Percentiles rank a stretch among this genome's conserved stretches.
Evolutionary conservation across 2,113 vertebrate species (phyloP).

Genomic region (Capreolus pygargus): DNA sequence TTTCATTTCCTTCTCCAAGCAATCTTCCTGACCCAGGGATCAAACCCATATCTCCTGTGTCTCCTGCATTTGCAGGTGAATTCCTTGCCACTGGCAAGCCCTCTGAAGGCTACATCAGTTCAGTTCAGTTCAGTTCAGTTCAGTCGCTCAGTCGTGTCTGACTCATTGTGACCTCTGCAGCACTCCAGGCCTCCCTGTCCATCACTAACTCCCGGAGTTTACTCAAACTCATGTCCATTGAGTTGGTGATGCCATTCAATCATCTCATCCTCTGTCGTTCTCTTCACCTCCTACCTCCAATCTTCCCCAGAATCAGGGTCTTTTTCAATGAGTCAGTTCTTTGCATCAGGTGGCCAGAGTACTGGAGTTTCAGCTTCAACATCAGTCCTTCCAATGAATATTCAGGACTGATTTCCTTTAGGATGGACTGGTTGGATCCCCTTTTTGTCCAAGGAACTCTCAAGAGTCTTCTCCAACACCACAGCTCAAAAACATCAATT

Average conservation of each 20-base stretch:
- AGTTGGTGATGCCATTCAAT: accelerated
- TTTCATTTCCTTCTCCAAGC: neutral
- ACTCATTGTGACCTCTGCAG: neutral
- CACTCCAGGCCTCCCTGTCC: neutral
- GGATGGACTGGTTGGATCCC: neutral
- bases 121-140: neutral
- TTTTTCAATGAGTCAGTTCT: no score
- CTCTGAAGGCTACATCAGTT: neutral
- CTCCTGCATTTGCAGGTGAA: no score
- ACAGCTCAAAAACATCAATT: neutral
- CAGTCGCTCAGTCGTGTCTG: neutral
- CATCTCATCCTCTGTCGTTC: neutral
- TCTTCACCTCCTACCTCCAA: no score
- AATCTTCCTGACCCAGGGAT: neutral
- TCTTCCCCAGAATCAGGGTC: no score
- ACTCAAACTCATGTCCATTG: neutral
- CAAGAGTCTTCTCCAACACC: neutral
- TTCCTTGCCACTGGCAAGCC: neutral
- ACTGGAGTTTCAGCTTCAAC: no score
- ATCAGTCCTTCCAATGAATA: neutral
- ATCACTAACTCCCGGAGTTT: neutral
- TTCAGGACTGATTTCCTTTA: neutral
- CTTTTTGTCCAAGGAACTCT: neutral
- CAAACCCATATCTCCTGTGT: neutral
- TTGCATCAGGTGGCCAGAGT: no score